These are phyloP conservation scores for Clarias pachynema DNA, from an alignment of 2,797 vertebrate genomes.

Conservation along the genomic window DNA sequence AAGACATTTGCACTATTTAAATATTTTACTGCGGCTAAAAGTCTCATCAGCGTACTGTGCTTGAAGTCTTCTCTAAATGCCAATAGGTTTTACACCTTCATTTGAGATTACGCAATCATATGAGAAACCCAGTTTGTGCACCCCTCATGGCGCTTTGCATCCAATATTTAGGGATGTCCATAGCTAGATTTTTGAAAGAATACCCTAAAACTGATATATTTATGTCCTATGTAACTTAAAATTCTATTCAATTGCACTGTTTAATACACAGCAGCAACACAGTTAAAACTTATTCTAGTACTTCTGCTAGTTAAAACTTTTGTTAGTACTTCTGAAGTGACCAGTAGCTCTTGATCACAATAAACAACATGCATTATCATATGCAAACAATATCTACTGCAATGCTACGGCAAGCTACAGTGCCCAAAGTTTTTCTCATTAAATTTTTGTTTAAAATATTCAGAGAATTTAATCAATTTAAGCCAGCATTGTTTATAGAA, in stretches of 20 bases:
- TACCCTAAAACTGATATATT: not conserved
- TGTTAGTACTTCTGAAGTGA: not conserved
- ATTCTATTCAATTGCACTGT: not conserved
- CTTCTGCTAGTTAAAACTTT: no score
- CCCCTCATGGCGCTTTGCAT: not conserved
- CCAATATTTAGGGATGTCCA: not conserved
- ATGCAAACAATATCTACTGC: not conserved
- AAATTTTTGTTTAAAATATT: no score
- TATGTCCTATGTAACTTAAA: not conserved
- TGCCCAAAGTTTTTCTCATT: not conserved
- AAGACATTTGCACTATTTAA: no score
- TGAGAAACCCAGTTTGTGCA: no score
- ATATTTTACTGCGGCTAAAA: no score
- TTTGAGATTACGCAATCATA: no score
- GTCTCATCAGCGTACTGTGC: no score
- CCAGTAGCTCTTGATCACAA: not conserved
- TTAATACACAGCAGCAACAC: not conserved
- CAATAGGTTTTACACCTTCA: no score
- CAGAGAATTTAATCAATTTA: not conserved
- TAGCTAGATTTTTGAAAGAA: not conserved
- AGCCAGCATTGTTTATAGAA: not conserved
- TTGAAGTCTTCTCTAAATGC: no score
- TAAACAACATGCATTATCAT: not conserved
- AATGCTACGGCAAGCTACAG: no score
- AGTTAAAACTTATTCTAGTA: not conserved